Percentiles rank a stretch among this genome's conserved stretches.
Evolutionary conservation across 1,140 invertebrate species (phyloP).

Genomic region (Drosophila watanabei): DNA sequence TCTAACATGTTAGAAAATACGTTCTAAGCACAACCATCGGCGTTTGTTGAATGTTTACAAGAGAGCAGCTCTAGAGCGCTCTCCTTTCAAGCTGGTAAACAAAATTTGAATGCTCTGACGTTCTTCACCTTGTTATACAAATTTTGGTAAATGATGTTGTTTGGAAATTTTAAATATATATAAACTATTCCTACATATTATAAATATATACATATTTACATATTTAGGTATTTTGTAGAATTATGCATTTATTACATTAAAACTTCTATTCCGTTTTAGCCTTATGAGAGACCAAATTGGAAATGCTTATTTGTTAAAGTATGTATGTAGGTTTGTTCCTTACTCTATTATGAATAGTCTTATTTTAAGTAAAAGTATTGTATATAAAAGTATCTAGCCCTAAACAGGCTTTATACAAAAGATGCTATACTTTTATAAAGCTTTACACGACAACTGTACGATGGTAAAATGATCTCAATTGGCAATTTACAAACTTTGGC

Average conservation of each 20-base stretch:
- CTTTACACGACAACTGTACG: slow-evolving; percentile 12
- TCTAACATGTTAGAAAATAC: no score
- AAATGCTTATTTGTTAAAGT: background rate
- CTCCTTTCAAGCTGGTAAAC: background rate
- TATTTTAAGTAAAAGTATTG: background rate
- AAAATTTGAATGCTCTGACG: background rate
- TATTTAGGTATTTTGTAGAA: background rate
- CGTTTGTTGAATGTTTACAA: background rate
- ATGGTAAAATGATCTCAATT: slow-evolving; percentile 8
- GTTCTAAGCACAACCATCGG: no score
- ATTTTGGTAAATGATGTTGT: background rate
- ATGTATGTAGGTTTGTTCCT: background rate
- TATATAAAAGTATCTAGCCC: no score
- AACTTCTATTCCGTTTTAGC: slow-evolving; percentile 4
- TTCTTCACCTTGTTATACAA: background rate
- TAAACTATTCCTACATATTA: background rate
- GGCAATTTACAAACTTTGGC: slow-evolving; percentile 9
- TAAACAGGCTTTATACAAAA: background rate
- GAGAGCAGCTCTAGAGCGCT: background rate
- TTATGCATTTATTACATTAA: background rate
- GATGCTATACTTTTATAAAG: background rate
- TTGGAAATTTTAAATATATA: background rate
- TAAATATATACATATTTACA: background rate
- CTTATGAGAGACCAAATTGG: background rate
- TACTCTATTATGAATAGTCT: no score